These are phyloP conservation scores for Meteorus sp. DNA, from an alignment of 1,140 invertebrate species.

Conservation along the genomic window DNA sequence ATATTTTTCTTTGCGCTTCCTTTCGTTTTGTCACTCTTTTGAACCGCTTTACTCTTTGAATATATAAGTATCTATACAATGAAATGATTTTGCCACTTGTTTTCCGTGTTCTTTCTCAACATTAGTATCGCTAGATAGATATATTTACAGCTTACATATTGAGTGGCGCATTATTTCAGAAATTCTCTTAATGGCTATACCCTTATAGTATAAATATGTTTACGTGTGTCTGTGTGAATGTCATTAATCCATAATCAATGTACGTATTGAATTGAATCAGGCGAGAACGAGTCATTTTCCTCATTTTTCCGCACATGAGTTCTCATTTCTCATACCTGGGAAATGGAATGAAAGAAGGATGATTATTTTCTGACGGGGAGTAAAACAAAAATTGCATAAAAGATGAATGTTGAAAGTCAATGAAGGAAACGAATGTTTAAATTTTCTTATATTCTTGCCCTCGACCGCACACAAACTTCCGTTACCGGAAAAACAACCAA, in stretches of 20 bases:
- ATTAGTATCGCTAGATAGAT: slow-evolving; percentile 1
- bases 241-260: too few relatives aligned
- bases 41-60: neutral
- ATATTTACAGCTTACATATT: slow-evolving; percentile 15
- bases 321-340: too few relatives aligned
- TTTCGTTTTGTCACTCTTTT: neutral
- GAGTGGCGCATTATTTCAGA: neutral
- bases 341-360: too few relatives aligned
- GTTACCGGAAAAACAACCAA: neutral
- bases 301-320: too few relatives aligned
- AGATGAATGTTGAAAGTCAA: too few relatives aligned
- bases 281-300: too few relatives aligned
- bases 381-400: too few relatives aligned
- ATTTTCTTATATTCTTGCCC: neutral
- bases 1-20: slow-evolving; percentile 7
- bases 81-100: slow-evolving; percentile 9
- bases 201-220: too few relatives aligned
- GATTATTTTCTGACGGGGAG: too few relatives aligned
- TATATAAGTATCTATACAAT: slow-evolving; percentile 21
- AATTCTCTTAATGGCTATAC: too few relatives aligned
- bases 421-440: neutral
- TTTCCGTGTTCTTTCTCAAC: neutral
- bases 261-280: too few relatives aligned
- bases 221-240: too few relatives aligned
- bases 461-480: slow-evolving; percentile 1